Base-by-base conservation (phyloP, 1,140 invertebrate species). In the Drosophila orena region DNA sequence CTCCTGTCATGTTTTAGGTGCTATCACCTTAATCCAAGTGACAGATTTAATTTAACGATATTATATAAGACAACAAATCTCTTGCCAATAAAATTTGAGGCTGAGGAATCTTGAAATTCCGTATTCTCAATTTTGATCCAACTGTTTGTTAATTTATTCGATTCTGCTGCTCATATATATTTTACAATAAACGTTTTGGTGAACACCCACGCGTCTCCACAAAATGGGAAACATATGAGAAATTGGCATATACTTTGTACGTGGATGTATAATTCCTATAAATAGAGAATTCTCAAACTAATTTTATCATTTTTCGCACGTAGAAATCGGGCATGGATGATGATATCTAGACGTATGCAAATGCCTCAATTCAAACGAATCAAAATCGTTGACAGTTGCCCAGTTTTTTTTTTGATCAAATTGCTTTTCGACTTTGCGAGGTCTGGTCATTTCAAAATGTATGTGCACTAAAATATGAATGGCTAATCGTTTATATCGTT, bases 241-340 rank as follows among this genome's bases (percentile, higher is more conserved):
- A 74, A 47, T 42, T 68, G 50, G 14, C 12, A 20, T 60, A 35
- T 44, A 42, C 7, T 20, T n/a, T 12, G 24, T 49, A 47, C 11
- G 34, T 15, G 12, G 42, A 34, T 54, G 24, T 66, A n/a, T 7
- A 12, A 52, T 43, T 4, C 2, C 59, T 86, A 86, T 68, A 79
- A 88, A 83, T 86, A 86, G 57, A 43, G 10, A 47, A 65, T 79
- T 72, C 17, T 50, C 40, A 20, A 76, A 69, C 59, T 89, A 77
- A 83, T 89, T 83, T 86, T 83, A 79, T 79, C 60, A 83, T 66
- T 88, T 88, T 86, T 65, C 59, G 65, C 83, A 88, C 75, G 79
- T 83, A 83, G 68, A 60, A 54, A 61, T 40, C 46, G 12, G 61
- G 35, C 42, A 57, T 49, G 35, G 71, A 74, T 49, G 74, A 81